Evolutionary conservation across 1,140 invertebrate genomes (phyloP).

Genomic region (Tenebrio molitor): DNA sequence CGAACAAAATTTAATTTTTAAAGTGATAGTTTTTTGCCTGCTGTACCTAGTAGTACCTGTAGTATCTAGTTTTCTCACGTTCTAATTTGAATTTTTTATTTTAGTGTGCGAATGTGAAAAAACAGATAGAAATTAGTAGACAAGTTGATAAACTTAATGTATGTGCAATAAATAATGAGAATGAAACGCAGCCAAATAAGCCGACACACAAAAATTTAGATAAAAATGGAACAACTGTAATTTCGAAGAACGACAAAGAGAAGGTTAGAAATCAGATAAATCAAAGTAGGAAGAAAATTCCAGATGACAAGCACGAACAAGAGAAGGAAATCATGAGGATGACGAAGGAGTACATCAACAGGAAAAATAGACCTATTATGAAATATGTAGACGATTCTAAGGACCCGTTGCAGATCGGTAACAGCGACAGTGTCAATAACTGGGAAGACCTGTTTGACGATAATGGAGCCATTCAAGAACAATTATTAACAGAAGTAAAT

Average conservation of each 20-base stretch:
- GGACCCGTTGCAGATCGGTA: slow-evolving; percentile 56
- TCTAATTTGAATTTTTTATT: slow-evolving; percentile 23
- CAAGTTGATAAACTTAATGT: slow-evolving; percentile 12
- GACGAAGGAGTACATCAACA: slow-evolving; percentile 62
- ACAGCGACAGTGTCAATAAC: slow-evolving; percentile 59
- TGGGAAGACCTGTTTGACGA: slow-evolving; percentile 64
- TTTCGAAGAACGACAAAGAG: slow-evolving; percentile 10
- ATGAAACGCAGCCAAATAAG: background rate
- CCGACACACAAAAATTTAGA: background rate
- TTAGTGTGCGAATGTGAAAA: slow-evolving; percentile 1
- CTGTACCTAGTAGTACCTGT: too few species aligned
- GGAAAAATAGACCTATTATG: slow-evolving; percentile 60
- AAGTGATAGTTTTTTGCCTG: too few species aligned
- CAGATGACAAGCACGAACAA: slow-evolving; percentile 56
- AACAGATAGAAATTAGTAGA: slow-evolving; percentile 15
- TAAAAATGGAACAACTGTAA: slow-evolving; percentile 15
- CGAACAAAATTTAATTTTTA: too few species aligned
- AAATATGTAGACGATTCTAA: slow-evolving; percentile 61
- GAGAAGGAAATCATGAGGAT: slow-evolving; percentile 62
- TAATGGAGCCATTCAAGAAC: slow-evolving; percentile 58
- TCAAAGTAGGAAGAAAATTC: slow-evolving; percentile 25
- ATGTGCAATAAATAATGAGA: slow-evolving; percentile 8
- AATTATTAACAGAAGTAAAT: slow-evolving; percentile 57
- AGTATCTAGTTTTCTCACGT: too few species aligned
- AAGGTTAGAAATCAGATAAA: slow-evolving; percentile 33